phyloP scores from a whole-genome alignment of 2,797 vertebrate genomes.

The Hylomyscus alleni region DNA sequence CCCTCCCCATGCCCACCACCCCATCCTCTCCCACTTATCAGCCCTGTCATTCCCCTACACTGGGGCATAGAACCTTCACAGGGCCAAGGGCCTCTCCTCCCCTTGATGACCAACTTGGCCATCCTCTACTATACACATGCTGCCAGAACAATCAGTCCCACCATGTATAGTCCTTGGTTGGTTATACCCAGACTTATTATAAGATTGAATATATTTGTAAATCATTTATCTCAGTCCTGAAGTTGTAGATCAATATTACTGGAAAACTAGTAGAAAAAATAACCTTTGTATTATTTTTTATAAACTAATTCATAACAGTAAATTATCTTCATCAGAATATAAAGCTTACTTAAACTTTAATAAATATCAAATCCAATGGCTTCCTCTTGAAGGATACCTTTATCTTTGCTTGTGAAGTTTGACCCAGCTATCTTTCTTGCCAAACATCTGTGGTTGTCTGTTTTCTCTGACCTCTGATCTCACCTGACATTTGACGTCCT shows the following conservation, averaged over 20 bases:
- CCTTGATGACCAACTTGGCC: too few species aligned
- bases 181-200: not conserved
- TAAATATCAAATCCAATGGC: not conserved
- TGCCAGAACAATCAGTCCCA: too few species aligned
- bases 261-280: not conserved
- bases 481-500: not conserved
- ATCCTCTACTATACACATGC: too few species aligned
- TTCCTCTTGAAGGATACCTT: not conserved
- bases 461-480: not conserved
- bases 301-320: not conserved
- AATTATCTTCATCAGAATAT: not conserved
- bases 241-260: not conserved
- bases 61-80: too few species aligned
- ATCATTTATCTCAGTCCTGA: not conserved
- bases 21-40: too few species aligned
- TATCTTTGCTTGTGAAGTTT: conserved; percentile 8
- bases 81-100: too few species aligned
- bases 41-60: too few species aligned
- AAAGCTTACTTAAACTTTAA: not conserved
- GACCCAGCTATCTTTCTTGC: not conserved
- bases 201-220: not conserved
- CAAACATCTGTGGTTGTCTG: not conserved
- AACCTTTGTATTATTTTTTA: not conserved
- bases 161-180: too few species aligned
- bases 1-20: too few species aligned